Evolutionary conservation across 2,113 vertebrate genomes (phyloP).

Genomic region (Saccopteryx leptura): DNA sequence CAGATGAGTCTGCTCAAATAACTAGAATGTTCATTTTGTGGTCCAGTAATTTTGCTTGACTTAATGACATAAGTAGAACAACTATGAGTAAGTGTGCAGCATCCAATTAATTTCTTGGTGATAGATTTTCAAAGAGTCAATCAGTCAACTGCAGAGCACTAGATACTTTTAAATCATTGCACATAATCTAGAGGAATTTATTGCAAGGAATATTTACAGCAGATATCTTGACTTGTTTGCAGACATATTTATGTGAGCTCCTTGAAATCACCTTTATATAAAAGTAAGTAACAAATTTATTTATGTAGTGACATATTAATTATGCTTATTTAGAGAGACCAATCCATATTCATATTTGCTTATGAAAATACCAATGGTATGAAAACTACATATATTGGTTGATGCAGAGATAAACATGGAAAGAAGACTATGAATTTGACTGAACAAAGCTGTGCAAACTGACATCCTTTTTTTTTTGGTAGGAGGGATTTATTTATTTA

Average conservation of each 20-base stretch:
- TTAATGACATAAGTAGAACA: constrained; percentile 78
- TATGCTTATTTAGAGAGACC: background rate
- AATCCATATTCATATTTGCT: background rate
- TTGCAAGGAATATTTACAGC: constrained; percentile 58
- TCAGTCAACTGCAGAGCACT: background rate
- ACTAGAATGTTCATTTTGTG: constrained; percentile 79
- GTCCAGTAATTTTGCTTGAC: constrained; percentile 75
- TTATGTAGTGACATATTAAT: constrained; percentile 18
- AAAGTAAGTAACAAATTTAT: background rate
- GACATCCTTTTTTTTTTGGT: background rate
- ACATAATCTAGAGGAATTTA: constrained; percentile 21
- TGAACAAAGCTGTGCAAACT: background rate
- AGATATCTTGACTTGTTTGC: background rate
- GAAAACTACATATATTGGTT: background rate
- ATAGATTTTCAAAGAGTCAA: constrained; percentile 78
- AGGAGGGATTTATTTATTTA: too few species aligned
- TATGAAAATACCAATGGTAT: background rate
- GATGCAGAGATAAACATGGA: background rate
- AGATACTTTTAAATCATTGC: constrained; percentile 51
- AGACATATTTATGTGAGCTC: constrained; percentile 25
- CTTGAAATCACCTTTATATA: constrained; percentile 49
- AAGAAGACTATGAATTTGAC: background rate
- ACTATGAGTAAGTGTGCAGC: constrained; percentile 71
- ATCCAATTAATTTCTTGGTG: constrained; percentile 76
- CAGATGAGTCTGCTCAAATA: constrained; percentile 73